These are phyloP conservation scores for Dipodomys spectabilis DNA, from an alignment of 2,113 vertebrate genomes.

Conservation along the genomic window DNA sequence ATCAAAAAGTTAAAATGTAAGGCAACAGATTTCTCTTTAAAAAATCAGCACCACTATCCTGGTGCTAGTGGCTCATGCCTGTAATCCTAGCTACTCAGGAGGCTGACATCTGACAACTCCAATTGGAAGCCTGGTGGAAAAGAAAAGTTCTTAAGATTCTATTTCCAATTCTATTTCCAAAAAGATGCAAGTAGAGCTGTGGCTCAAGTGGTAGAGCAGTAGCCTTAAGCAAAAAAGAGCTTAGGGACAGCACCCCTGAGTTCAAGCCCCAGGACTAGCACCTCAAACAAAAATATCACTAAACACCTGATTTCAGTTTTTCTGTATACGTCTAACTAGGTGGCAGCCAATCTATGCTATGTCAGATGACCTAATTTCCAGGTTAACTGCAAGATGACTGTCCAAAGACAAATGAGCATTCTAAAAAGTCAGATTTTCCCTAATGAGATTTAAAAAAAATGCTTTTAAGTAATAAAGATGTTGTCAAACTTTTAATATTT, in stretches of 20 bases:
- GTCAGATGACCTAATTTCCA: not conserved
- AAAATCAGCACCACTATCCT: not conserved
- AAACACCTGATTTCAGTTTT: slow-evolving; percentile 11
- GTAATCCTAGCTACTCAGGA: too few relatives aligned
- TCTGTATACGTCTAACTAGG: not conserved
- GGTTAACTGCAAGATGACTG: not conserved
- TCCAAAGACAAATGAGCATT: not conserved
- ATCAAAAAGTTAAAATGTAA: slow-evolving; percentile 3
- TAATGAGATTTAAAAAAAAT: not conserved
- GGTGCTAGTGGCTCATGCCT: too few relatives aligned
- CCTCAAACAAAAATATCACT: not conserved
- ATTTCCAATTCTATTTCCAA: too few relatives aligned
- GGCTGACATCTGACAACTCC: too few relatives aligned
- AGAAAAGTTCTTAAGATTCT: too few relatives aligned
- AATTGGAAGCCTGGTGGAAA: too few relatives aligned
- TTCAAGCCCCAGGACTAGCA: not conserved
- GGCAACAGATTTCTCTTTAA: slow-evolving; percentile 18
- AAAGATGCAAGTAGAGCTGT: too few relatives aligned
- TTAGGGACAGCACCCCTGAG: too few relatives aligned
- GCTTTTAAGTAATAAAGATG: not conserved
- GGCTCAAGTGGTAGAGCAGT: too few relatives aligned
- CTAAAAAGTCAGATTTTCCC: not conserved
- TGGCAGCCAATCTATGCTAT: not conserved
- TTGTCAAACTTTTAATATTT: not conserved
- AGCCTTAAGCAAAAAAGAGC: too few relatives aligned